Conservation (phyloP, 2,797 vertebrate genomes). For the Falco berigora region DNA sequence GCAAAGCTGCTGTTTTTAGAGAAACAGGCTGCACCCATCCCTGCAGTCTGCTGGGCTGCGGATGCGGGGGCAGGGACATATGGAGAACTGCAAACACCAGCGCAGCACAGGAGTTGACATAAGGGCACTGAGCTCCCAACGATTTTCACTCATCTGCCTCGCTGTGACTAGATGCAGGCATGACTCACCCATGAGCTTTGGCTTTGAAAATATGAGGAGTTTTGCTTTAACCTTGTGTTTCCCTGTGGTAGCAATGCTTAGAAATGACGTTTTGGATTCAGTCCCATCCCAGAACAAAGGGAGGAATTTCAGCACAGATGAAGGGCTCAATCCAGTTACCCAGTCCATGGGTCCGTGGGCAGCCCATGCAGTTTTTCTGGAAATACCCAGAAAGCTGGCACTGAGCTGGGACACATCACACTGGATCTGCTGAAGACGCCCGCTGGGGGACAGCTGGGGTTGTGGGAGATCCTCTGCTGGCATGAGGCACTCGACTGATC, state of each 20-base stretch:
- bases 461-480: not conserved
- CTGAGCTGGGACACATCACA: not conserved
- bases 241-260: not conserved
- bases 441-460: fast-evolving
- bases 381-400: not conserved
- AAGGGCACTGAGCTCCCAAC: not conserved
- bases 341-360: not conserved
- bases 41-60: not conserved
- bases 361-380: not conserved
- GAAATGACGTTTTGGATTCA: not conserved
- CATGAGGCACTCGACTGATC: fast-evolving
- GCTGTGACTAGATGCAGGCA: not conserved
- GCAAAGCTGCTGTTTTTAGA: not conserved
- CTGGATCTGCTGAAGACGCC: not conserved
- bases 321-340: not conserved
- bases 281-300: not conserved
- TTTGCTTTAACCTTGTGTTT: constrained; percentile 16
- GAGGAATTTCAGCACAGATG: not conserved
- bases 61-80: not conserved
- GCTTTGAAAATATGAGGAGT: not conserved
- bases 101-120: fast-evolving
- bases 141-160: not conserved
- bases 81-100: not conserved
- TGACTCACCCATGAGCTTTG: not conserved
- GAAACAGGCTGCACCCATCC: not conserved